Evolutionary conservation across 1,140 invertebrate species (phyloP), one percentile per base, ranked within the genome.

Genomic region (Lordiphosa stackelbergi): DNA sequence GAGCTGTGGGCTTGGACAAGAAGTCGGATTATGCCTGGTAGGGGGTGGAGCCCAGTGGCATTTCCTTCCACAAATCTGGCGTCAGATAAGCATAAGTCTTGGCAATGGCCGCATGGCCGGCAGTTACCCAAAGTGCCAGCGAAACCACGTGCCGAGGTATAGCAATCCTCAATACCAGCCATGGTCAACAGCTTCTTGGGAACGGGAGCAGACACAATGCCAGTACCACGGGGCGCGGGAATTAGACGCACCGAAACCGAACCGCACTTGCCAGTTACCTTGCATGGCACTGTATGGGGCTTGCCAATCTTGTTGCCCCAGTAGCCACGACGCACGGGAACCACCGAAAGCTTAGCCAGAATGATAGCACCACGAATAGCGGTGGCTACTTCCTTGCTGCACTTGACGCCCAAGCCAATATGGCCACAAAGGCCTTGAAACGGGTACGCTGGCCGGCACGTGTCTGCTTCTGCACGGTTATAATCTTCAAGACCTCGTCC

Each of bases 281-380:
- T 99, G 93, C 98, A 99, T 47, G 98, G 98, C 22, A 99, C 98
- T 22, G 98, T 99, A 84, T 99, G 98, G 16, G 98, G 98, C 83
- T 97, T 97, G 87, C 98, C 98, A 88, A 99, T 99, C 90, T 99
- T 99, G 91, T 99, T 99, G 89, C 98, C 95, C 98, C 98, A 99
- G 88, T 99, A 99, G 37, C 98, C 98, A 90, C 98, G 91, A 60
- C 98, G 92, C 1, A 99, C 98, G 1, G 98, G 98, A 22, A 99
- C 96, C 34, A 99, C 96, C 2, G 98, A 98, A 7, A 99, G 89
- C 88, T 99, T 99, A 43, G 98, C 98, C 53, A 99, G 89, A 77
- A 99, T 98, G 77, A 99, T 99, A 59, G 98, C 98, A 55, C 98
- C 98, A 69, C 98, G 93, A 87, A 99, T 99, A 53, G 98, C 98